phyloP scores from a whole-genome alignment of 2,888 invertebrate species.

The Stenolophus ochropezus region DNA sequence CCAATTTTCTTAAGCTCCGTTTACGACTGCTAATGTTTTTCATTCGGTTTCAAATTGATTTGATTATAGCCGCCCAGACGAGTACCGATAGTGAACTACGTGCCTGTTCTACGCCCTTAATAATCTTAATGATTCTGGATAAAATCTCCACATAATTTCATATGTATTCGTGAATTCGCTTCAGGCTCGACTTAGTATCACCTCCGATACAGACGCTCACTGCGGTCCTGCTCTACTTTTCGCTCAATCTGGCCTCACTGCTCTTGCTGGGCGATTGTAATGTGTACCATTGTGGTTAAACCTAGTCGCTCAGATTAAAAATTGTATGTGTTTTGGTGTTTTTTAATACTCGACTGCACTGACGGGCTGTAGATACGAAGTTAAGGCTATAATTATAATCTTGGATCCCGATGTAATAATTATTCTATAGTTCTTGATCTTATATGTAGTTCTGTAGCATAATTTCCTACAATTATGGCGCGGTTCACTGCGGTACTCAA shows the following conservation, averaged over 20 bases:
- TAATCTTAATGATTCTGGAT: constrained; percentile 74
- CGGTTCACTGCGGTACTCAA: constrained; percentile 68
- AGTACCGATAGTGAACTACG: constrained; percentile 12
- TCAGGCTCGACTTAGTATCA: constrained; percentile 71
- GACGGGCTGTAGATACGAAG: constrained; percentile 69
- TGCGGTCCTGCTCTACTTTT: background rate
- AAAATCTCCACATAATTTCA: constrained; percentile 73
- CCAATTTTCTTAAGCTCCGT: constrained; percentile 58
- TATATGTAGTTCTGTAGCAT: constrained; percentile 69
- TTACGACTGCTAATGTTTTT: constrained; percentile 57
- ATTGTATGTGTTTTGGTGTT: constrained; percentile 61
- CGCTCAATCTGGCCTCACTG: background rate
- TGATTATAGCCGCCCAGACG: constrained; percentile 53
- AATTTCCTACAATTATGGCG: constrained; percentile 71
- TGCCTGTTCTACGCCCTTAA: constrained; percentile 69
- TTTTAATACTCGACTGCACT: constrained; percentile 67
- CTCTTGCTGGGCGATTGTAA: constrained; percentile 63
- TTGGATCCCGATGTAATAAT: constrained; percentile 71
- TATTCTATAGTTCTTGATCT: constrained; percentile 71
- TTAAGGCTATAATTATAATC: constrained; percentile 71
- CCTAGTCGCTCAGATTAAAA: constrained; percentile 65
- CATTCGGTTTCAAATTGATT: constrained; percentile 60
- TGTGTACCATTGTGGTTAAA: constrained; percentile 67
- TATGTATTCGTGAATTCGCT: constrained; percentile 72
- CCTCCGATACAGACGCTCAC: constrained; percentile 66